These are phyloP conservation scores for Pitangus sulphuratus DNA, from an alignment of 2,797 vertebrate species.

Conservation along the genomic window DNA sequence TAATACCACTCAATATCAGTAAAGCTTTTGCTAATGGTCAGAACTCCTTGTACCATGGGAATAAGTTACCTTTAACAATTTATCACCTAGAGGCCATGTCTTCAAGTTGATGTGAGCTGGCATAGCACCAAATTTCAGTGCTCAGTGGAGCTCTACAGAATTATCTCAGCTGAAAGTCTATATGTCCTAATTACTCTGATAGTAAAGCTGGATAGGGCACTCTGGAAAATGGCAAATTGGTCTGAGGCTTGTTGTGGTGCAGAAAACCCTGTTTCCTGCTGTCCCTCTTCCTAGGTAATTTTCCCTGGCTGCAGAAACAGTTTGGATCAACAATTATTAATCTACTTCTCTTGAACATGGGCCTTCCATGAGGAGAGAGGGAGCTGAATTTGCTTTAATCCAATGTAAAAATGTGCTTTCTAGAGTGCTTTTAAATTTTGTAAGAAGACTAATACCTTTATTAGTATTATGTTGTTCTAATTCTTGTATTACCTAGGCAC, in stretches of 20 bases:
- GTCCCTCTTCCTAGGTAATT: not conserved
- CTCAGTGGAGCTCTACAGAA: not conserved
- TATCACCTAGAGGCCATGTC: not conserved
- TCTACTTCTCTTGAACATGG: not conserved
- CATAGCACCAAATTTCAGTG: not conserved
- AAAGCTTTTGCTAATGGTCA: slow-evolving; percentile 17
- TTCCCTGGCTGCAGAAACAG: not conserved
- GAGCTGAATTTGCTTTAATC: not conserved
- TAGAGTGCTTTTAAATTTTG: not conserved
- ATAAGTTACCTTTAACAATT: not conserved
- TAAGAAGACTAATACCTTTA: not conserved
- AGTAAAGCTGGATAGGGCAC: not conserved
- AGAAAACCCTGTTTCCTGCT: not conserved
- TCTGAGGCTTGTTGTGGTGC: not conserved
- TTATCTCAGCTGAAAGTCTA: not conserved
- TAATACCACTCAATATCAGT: slow-evolving; percentile 19
- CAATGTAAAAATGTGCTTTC: not conserved
- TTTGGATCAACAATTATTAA: not conserved
- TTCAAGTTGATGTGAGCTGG: not conserved
- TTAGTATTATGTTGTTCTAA: not conserved
- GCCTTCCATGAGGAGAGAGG: not conserved
- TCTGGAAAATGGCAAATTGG: not conserved
- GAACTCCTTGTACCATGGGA: not conserved
- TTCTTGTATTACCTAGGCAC: not conserved
- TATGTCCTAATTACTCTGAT: not conserved